A percentile compares a stretch with the other conserved stretches of the same genome.
These are phyloP conservation scores for Carcharodon carcharias DNA, from an alignment of 2,797 vertebrate genomes.

Conservation along the genomic window DNA sequence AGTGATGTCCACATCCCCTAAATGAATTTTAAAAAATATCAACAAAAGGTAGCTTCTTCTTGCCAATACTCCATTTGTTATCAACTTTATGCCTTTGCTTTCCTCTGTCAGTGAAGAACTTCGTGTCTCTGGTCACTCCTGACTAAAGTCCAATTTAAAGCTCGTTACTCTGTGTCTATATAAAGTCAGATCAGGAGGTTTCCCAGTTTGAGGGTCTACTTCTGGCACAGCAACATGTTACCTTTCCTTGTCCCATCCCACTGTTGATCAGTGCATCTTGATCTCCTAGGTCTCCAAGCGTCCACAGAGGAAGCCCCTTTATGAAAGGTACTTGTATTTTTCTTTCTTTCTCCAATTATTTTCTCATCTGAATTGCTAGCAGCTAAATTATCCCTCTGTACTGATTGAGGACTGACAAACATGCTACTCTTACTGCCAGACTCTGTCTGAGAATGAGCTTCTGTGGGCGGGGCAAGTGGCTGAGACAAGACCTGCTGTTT, in stretches of 20 bases:
- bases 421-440: not conserved
- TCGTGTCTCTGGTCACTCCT: not conserved
- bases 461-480: not conserved
- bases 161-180: no score
- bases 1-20: no score
- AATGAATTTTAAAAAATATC: no score
- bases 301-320: constrained; percentile 74
- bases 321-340: constrained; percentile 70
- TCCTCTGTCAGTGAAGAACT: not conserved
- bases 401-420: not conserved
- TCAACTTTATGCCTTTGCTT: no score
- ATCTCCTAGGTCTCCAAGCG: constrained; percentile 55
- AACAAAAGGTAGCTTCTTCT: no score
- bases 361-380: not conserved
- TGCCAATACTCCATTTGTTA: no score
- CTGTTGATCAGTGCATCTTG: constrained; percentile 53
- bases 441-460: not conserved
- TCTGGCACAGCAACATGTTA: not conserved
- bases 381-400: no score
- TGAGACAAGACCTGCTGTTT: not conserved
- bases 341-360: not conserved
- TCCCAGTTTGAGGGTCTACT: not conserved
- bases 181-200: not conserved
- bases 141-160: not conserved
- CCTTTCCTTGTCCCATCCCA: constrained; percentile 29